Percentiles rank a stretch among this genome's conserved stretches.
phyloP scores from a whole-genome alignment of 2,888 invertebrate genomes.

The Cephus pulcher region DNA sequence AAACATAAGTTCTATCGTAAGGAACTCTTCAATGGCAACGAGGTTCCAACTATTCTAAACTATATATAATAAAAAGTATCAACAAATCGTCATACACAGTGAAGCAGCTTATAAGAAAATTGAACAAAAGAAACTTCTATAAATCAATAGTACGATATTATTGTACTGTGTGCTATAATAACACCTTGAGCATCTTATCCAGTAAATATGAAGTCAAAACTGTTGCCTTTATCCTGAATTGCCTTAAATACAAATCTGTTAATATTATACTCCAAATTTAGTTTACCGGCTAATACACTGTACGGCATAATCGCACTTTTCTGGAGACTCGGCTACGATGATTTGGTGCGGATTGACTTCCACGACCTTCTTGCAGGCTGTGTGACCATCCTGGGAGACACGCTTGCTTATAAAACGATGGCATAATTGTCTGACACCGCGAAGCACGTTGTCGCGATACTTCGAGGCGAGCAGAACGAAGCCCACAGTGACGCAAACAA shows the following conservation, averaged over 20 bases:
- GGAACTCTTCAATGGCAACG: background rate
- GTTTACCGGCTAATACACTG: conserved; percentile 61
- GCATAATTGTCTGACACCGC: conserved; percentile 55
- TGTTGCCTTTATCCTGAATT: conserved; percentile 17
- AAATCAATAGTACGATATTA: background rate
- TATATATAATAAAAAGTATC: conserved; percentile 1
- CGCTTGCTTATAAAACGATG: conserved; percentile 39
- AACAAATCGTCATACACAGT: conserved; percentile 13
- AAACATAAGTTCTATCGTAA: background rate
- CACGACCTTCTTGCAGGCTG: conserved; percentile 16
- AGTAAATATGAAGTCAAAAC: conserved; percentile 7
- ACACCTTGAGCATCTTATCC: background rate
- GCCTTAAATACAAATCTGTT: conserved; percentile 18
- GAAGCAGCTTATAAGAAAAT: background rate
- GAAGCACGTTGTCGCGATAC: conserved; percentile 58
- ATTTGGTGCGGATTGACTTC: conserved; percentile 44
- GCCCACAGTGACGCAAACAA: conserved; percentile 60
- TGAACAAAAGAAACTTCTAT: background rate
- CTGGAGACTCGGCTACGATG: conserved; percentile 60
- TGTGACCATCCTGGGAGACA: conserved; percentile 23
- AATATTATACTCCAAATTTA: conserved; percentile 11
- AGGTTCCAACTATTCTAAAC: conserved; percentile 10
- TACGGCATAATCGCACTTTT: conserved; percentile 62
- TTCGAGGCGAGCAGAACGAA: conserved; percentile 60
- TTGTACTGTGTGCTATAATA: background rate